phyloP scores from a whole-genome alignment of 2,888 invertebrate genomes.

The Stenotaenia linearis region DNA sequence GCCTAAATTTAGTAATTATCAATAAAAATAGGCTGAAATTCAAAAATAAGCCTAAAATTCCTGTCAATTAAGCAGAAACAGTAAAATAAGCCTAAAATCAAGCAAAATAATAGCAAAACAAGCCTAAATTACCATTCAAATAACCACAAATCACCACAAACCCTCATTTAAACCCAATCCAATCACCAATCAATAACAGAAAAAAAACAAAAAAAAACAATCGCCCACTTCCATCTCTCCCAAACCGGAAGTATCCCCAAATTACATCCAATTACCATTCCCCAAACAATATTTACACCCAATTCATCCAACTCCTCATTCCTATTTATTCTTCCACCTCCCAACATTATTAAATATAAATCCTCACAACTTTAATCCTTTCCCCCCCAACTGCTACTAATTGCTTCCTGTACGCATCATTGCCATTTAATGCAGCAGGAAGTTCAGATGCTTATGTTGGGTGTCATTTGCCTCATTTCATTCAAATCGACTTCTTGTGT shows the following conservation, averaged over 20 bases:
- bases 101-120: too few relatives aligned
- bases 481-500: slow-evolving; percentile 23
- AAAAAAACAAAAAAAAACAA: neutral
- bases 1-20: neutral
- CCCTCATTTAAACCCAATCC: too few relatives aligned
- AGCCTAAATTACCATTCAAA: too few relatives aligned
- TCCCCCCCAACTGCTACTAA: slow-evolving; percentile 17
- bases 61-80: too few relatives aligned
- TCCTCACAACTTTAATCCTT: slow-evolving; percentile 1
- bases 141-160: too few relatives aligned
- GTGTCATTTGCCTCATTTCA: slow-evolving; percentile 23
- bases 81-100: too few relatives aligned
- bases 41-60: neutral
- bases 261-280: slow-evolving; percentile 12
- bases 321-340: neutral
- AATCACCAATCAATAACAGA: neutral
- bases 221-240: neutral
- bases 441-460: slow-evolving; percentile 10
- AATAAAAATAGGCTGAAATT: neutral
- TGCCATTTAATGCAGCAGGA: slow-evolving; percentile 26
- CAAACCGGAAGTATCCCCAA: neutral
- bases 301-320: neutral
- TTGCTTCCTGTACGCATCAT: slow-evolving; percentile 26
- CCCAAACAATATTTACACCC: slow-evolving; percentile 22
- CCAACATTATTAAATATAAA: slow-evolving; percentile 19